Evolutionary conservation across 1,140 invertebrate genomes (phyloP).

Genomic region (Lamellibrachia luymesi): DNA sequence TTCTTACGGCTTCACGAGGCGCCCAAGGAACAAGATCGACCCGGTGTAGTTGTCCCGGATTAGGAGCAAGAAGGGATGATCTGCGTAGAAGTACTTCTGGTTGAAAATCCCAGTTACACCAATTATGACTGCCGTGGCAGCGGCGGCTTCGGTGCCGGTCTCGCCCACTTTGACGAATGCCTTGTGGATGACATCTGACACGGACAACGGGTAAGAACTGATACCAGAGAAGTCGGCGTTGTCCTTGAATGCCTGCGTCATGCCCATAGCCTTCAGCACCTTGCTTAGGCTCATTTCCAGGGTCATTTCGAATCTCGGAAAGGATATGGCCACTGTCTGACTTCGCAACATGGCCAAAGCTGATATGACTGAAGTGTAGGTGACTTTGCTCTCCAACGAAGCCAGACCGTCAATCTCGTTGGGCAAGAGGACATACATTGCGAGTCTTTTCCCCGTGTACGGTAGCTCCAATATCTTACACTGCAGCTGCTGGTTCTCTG

Average conservation of each 20-base stretch:
- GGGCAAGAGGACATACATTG: conserved; percentile 16
- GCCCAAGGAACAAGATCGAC: conserved; percentile 16
- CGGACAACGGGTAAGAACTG: not conserved
- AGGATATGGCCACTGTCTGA: not conserved
- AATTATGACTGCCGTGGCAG: conserved; percentile 11
- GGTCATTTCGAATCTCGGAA: not conserved
- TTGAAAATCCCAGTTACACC: not conserved
- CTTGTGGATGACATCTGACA: not conserved
- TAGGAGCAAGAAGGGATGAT: conserved; percentile 21
- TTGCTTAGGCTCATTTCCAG: not conserved
- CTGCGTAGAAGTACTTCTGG: conserved; percentile 7
- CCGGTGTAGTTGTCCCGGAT: conserved; percentile 3
- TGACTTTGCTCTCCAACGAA: not conserved
- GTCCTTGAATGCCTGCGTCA: not conserved
- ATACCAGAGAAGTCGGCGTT: not conserved
- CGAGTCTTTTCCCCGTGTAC: not conserved
- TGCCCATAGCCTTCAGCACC: not conserved
- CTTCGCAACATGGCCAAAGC: not conserved
- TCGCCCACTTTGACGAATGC: conserved; percentile 11
- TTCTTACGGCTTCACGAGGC: no score
- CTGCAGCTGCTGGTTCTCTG: not conserved
- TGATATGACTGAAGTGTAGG: not conserved
- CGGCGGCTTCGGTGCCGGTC: conserved; percentile 19
- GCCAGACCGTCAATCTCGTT: not conserved
- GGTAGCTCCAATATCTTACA: conserved; percentile 8